phyloP scores from a whole-genome alignment of 2,797 vertebrate species.

The Cottoperca gobio region DNA sequence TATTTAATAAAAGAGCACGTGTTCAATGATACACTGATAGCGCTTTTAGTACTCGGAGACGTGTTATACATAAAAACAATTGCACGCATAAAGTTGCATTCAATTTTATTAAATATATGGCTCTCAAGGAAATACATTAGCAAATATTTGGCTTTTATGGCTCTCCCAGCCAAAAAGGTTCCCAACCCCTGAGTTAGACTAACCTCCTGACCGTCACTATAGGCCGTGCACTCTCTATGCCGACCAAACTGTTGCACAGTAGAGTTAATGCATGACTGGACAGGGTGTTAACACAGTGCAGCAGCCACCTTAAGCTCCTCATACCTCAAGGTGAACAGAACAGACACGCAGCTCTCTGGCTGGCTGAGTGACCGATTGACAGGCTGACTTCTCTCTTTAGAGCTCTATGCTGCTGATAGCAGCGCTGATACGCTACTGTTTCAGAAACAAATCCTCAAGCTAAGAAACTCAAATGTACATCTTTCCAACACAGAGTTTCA shows the following conservation, averaged over 20 bases:
- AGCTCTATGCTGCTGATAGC: background rate
- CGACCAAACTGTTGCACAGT: background rate
- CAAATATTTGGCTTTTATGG: too few relatives aligned
- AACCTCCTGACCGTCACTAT: background rate
- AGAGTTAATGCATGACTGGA: background rate
- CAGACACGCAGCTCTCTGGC: background rate
- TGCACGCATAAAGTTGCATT: too few relatives aligned
- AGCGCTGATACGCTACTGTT: background rate
- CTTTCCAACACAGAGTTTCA: background rate
- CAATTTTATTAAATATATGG: too few relatives aligned
- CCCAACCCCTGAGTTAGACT: too few relatives aligned
- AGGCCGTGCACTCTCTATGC: background rate
- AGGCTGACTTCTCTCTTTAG: background rate
- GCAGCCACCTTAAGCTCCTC: conserved; percentile 1
- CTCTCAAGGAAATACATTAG: too few relatives aligned
- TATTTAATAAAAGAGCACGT: too few relatives aligned
- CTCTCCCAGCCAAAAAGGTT: too few relatives aligned
- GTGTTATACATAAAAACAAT: too few relatives aligned
- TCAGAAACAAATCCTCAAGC: background rate
- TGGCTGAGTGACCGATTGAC: background rate
- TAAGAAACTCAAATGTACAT: background rate
- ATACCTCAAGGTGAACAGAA: conserved; percentile 12
- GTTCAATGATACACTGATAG: too few relatives aligned
- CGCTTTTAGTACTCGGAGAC: too few relatives aligned
- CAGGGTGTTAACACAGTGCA: background rate